Evolutionary conservation across 2,113 vertebrate genomes (phyloP), one percentile per base, ranked within the genome.

Genomic region (Brienomyrus longianalis): DNA sequence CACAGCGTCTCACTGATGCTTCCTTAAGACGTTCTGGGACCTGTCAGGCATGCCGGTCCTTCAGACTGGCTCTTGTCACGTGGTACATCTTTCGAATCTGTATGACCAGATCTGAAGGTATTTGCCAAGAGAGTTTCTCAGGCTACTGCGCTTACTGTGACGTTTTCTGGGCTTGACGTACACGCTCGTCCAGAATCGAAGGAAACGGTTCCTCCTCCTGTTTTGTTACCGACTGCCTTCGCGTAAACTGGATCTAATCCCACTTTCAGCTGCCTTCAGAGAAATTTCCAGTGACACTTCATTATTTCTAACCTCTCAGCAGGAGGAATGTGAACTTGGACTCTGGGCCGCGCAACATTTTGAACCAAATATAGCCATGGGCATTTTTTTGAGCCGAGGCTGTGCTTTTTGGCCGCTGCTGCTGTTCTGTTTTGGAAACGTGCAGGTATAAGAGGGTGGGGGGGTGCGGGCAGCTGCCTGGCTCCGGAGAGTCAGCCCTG

Each of bases 321-420:
- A 39, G 45, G 39, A 39, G 43, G 31, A 62, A 52, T 77, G 27
- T 13, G 45, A n/a, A 43, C 35, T n/a, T n/a, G 77, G 51, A 5
- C 19, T 43, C 35, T 45, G 1, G 5, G 88, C 86, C n/a, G 77
- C 50, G 70, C 52, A 52, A 89, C 88, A 86, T 17, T 88, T 88
- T 52, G 87, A 89, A 83, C 90, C 89, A 91, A 92, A 91, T 91
- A 90, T 91, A 90, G 90, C 88, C 88, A 23, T 62, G 39, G 27
- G 39, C 1, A 5, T 56, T 91, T 70, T 83, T 87, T 91, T 52
- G 77, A 87, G 83, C 47, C 10, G 21, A 45, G n/a, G 35, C n/a
- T 86, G 56, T 43, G 21, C 39, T 2, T 31, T 54, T 48, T 62
- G 51, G 85, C 70, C 17, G 35, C 3, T 21, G 50, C 8, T 51